Evolutionary conservation across 1,140 invertebrate genomes (phyloP), one percentile per base, ranked within the genome.

Genomic region (Aphelinus atriplicis): DNA sequence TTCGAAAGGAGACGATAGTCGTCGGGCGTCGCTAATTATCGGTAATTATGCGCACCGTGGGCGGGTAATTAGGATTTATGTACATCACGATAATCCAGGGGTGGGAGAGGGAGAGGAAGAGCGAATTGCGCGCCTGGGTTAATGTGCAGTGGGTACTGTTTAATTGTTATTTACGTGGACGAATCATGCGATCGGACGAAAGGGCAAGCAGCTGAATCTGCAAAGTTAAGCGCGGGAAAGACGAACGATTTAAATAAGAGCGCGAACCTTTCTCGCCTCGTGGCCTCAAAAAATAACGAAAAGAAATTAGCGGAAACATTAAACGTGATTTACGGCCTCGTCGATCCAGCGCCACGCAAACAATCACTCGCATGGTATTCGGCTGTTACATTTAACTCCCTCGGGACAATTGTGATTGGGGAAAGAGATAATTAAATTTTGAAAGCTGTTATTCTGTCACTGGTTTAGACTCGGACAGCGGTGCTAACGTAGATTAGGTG

Each of bases 121-220:
- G 53, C 2, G 45, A 64, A 56, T 1, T n/a, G 46, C 50, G n/a
- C 26, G 26, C 26, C 7, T 2, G 75, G 77, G 71, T 82, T 81
- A 83, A 80, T 80, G 79, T 74, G 71, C 74, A 63, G 70, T 57
- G 77, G 72, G 71, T 80, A 80, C 79, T 77, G 69, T 82, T 85
- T 84, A 84, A 85, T 85, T 84, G 81, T 85, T 86, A 85, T 85
- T 85, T 84, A 86, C 84, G 81, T 78, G 75, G 72, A 74, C 79
- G 80, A 80, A 84, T 85, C 84, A 84, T 83, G 83, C 84, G 77
- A 83, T 81, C 78, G 75, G n/a, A 26, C 61, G 43, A 10, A 50
- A 9, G 43, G 51, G 7, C 5, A 4, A 56, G 74, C 76, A 71
- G 73, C 51, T 47, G 74, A 73, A 77, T 26, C 45, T 60, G 46